A percentile compares a stretch with the other conserved stretches of the same genome.
These are phyloP conservation scores for Antrozous pallidus DNA, from an alignment of 2,797 vertebrate genomes.

Conservation along the genomic window DNA sequence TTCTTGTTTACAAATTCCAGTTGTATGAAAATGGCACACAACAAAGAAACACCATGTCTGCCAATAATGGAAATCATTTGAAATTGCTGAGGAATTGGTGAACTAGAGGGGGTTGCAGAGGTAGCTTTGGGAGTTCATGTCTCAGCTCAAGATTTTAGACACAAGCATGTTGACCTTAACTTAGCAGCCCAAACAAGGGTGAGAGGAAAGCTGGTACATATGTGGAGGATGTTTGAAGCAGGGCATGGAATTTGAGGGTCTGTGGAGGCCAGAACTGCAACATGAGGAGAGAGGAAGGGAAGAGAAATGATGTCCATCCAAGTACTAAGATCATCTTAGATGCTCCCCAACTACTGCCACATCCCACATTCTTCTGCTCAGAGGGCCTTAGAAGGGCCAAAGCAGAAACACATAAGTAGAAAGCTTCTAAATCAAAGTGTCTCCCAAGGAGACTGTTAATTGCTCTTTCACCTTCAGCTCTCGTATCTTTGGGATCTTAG, in stretches of 20 bases:
- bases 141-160: neutral
- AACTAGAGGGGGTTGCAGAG: neutral
- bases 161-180: neutral
- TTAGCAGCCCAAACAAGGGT: neutral
- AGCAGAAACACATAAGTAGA: neutral
- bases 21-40: neutral
- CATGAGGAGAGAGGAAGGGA: neutral
- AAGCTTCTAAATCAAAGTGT: neutral
- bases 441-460: neutral
- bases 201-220: neutral
- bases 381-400: neutral
- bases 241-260: neutral
- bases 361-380: neutral
- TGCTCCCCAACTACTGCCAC: neutral
- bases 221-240: neutral
- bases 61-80: constrained; percentile 43
- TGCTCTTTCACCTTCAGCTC: neutral
- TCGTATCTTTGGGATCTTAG: neutral
- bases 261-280: neutral
- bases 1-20: constrained; percentile 64
- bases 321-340: neutral
- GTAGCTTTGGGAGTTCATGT: neutral
- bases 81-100: constrained; percentile 13
- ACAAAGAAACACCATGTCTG: constrained; percentile 32
- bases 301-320: neutral